These are phyloP conservation scores for Rhinolophus ferrumequinum DNA, from an alignment of 2,113 vertebrate genomes.

Conservation along the genomic window DNA sequence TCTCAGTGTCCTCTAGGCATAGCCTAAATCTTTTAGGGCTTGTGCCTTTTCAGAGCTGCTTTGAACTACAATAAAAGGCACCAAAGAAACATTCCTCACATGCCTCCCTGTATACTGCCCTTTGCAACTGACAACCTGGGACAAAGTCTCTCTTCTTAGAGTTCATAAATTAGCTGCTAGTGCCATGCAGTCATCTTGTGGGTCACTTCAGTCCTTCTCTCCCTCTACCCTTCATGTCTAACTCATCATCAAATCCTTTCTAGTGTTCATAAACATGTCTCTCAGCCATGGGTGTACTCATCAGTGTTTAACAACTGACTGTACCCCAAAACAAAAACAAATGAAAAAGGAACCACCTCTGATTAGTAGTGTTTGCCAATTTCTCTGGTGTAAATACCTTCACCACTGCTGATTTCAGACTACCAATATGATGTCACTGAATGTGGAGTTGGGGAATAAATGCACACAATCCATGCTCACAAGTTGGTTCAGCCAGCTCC, in stretches of 20 bases:
- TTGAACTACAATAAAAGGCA: slow-evolving; percentile 1
- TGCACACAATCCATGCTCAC: neutral
- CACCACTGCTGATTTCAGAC: neutral
- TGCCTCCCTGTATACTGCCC: neutral
- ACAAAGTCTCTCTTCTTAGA: neutral
- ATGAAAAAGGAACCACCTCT: neutral
- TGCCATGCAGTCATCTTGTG: neutral
- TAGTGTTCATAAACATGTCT: neutral
- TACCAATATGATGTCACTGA: neutral
- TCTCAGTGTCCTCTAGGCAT: neutral
- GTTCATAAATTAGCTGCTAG: slow-evolving; percentile 42
- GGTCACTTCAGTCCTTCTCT: neutral
- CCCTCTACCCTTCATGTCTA: neutral
- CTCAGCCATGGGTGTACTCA: neutral
- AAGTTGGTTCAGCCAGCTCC: neutral
- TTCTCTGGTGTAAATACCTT: slow-evolving; percentile 43
- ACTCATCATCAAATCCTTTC: neutral
- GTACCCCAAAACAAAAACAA: neutral
- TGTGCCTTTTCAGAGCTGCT: neutral
- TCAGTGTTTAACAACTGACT: neutral
- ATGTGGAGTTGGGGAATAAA: neutral
- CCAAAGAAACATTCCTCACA: neutral
- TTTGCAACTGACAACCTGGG: neutral
- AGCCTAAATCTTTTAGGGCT: slow-evolving; percentile 49
- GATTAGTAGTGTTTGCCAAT: neutral